Percentiles rank a stretch among this genome's conserved stretches.
These are phyloP conservation scores for Mormyrus proboscirostris DNA, from an alignment of 2,797 vertebrate genomes.

Conservation along the genomic window DNA sequence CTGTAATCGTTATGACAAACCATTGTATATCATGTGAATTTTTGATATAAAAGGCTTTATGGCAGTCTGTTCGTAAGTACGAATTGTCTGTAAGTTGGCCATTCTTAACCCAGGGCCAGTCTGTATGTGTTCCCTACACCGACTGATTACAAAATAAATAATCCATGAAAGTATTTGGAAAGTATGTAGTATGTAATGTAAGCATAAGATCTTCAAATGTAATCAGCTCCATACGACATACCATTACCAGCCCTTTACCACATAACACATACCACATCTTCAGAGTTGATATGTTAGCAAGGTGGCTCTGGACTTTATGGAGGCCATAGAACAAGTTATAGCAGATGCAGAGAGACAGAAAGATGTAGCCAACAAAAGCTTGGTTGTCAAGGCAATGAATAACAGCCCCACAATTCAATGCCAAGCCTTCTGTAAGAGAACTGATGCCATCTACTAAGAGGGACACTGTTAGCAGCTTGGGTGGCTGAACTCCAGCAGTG, in stretches of 20 bases:
- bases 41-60: not conserved
- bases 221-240: not conserved
- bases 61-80: not conserved
- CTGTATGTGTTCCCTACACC: not conserved
- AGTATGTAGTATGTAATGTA: not conserved
- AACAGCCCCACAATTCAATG: not conserved
- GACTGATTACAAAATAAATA: not conserved
- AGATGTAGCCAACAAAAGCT: constrained; percentile 1
- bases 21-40: not conserved
- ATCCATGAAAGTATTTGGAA: not conserved
- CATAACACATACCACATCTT: not conserved
- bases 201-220: not conserved
- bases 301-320: not conserved
- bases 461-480: constrained; percentile 4
- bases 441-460: constrained; percentile 2
- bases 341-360: not conserved
- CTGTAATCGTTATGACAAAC: not conserved
- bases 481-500: not conserved
- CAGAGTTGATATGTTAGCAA: not conserved
- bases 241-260: not conserved
- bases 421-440: constrained; percentile 3
- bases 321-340: not conserved
- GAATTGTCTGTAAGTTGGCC: not conserved
- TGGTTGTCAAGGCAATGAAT: constrained; percentile 17
- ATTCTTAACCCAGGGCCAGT: not conserved